A percentile compares a stretch with the other conserved stretches of the same genome.
These are phyloP conservation scores for Piezodorus guildinii DNA, from an alignment of 1,140 invertebrate genomes.

Conservation along the genomic window DNA sequence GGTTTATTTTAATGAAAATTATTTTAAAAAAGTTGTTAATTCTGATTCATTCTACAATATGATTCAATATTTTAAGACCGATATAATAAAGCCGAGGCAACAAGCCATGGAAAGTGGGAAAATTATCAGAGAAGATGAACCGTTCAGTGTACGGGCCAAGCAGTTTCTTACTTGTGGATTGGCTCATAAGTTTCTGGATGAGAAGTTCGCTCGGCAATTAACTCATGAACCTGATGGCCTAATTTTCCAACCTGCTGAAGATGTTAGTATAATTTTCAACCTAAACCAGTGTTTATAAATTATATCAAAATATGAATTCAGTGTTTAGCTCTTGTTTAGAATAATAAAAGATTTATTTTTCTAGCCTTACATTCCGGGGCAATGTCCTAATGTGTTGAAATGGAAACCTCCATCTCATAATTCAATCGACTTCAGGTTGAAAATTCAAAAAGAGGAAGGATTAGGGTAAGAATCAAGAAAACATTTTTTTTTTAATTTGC, in stretches of 20 bases:
- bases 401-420: constrained; percentile 94
- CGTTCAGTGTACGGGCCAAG: constrained; percentile 78
- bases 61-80: constrained; percentile 33
- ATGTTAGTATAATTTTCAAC: constrained; percentile 38
- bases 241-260: constrained; percentile 87
- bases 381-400: constrained; percentile 77
- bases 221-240: constrained; percentile 94
- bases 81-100: constrained; percentile 56
- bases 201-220: constrained; percentile 74
- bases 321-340: no score
- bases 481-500: neutral
- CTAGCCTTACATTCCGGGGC: constrained; percentile 71
- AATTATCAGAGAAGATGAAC: constrained; percentile 65
- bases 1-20: neutral
- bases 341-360: constrained; percentile 20
- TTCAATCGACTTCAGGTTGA: constrained; percentile 89
- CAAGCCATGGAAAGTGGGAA: constrained; percentile 60
- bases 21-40: neutral
- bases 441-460: constrained; percentile 59
- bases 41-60: neutral
- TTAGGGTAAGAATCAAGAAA: constrained; percentile 47
- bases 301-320: neutral
- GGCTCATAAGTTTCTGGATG: constrained; percentile 56
- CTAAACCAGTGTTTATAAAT: neutral
- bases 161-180: constrained; percentile 75